Evolutionary conservation across 2,113 vertebrate species (phyloP), one percentile per base, ranked within the genome.

Genomic region (Corydoras sp.): DNA sequence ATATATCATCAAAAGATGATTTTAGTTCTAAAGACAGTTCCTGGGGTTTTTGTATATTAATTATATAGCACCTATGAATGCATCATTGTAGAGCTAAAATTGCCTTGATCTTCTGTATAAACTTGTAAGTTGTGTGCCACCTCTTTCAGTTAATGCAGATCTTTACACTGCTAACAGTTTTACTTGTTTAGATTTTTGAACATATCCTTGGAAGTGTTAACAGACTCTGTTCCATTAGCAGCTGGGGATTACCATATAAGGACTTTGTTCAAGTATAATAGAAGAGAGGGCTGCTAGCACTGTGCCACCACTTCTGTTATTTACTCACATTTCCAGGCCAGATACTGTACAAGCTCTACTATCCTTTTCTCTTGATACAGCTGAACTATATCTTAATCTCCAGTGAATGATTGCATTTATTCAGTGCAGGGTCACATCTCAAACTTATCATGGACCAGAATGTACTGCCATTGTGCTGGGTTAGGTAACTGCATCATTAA

Each of bases 201-300:
- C 18, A 62, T 78, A 75, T 82, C 66, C 76, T 51, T 65, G 32
- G 35, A 76, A 84, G 82, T 82, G 80, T 86, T 85, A 84, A 88
- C 83, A 83, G 82, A 53, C 56, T 43, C 50, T 58, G 64, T 80
- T 76, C 77, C 80, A 67, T 83, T 54, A 72, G 56, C 58, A 70
- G 77, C 70, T 79, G 71, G 76, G 81, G 77, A 78, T 90, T 83
- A 88, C 90, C 90, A 89, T 90, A 90, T 90, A 91, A 87, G 90
- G 89, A 76, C 81, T 78, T 4, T 75, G 75, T 69, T 70, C 18
- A 32, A 76, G 62, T 63, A 32, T 66, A 70, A 56, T 65, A 51
- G 58, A 76, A 51, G 66, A 53, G 73, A 70, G 60, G 50, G 14
- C 65, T 50, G 24, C 54, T 15, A 55, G 24, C 73, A 56, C 49